Conservation (phyloP, 2,797 vertebrate genomes). For the Scarus forsteni region DNA sequence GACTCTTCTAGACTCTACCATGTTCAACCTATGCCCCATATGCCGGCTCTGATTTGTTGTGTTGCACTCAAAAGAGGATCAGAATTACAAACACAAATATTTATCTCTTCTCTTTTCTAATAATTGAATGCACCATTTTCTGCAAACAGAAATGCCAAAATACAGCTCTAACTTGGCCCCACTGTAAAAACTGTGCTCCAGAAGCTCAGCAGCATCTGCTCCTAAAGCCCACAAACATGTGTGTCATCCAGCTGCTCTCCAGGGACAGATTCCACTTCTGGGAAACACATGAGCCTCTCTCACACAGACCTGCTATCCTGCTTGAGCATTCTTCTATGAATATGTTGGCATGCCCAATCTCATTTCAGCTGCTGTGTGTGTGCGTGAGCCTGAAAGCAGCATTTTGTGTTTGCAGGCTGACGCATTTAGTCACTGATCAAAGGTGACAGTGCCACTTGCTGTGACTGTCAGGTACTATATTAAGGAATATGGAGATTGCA, state of each 20-base stretch:
- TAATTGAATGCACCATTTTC: too few relatives aligned
- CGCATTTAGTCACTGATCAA: constrained; percentile 57
- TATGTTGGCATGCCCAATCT: constrained; percentile 33
- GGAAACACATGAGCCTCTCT: constrained; percentile 61
- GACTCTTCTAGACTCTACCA: too few relatives aligned
- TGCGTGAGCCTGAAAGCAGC: constrained; percentile 27
- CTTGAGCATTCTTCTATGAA: constrained; percentile 43
- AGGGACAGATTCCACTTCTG: constrained; percentile 64
- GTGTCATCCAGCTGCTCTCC: constrained; percentile 62
- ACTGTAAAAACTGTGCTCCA: constrained; percentile 33
- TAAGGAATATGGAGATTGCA: constrained; percentile 69
- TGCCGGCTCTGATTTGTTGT: neutral
- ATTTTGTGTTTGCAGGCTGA: constrained; percentile 40
- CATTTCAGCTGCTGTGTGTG: constrained; percentile 22
- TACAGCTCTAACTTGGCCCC: constrained; percentile 26
- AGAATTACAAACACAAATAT: neutral
- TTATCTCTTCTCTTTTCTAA: neutral
- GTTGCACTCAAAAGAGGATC: too few relatives aligned
- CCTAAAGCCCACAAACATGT: constrained; percentile 69
- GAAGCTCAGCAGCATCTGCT: constrained; percentile 69
- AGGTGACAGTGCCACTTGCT: constrained; percentile 70
- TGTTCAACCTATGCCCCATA: too few relatives aligned
- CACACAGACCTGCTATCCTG: constrained; percentile 47
- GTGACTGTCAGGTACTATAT: constrained; percentile 80
- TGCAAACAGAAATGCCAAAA: constrained; percentile 12